Evolutionary conservation across 2,797 vertebrate species (phyloP).

Genomic region (Hyperoplus immaculatus): DNA sequence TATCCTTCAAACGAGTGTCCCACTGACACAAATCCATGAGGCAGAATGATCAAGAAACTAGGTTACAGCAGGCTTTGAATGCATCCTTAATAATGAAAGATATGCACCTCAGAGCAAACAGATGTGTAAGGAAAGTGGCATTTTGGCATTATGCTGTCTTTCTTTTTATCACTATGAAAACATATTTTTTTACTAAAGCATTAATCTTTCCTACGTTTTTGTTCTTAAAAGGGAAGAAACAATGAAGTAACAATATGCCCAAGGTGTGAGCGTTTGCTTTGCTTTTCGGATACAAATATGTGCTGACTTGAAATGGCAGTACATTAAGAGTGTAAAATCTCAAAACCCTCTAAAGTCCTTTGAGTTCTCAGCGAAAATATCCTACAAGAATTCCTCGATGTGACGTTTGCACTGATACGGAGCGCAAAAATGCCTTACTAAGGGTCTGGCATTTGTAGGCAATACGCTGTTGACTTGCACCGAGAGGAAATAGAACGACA

Average conservation of each 20-base stretch:
- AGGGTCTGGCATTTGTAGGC: conserved; percentile 66
- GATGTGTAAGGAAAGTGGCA: conserved; percentile 1
- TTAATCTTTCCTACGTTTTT: no score
- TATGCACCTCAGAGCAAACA: conserved; percentile 7
- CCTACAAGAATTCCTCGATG: conserved; percentile 46
- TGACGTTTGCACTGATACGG: conserved; percentile 47
- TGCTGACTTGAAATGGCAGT: conserved; percentile 36
- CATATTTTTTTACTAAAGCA: no score
- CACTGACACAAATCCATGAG: conserved; percentile 56
- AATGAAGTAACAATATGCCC: neutral
- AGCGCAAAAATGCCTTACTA: conserved; percentile 56
- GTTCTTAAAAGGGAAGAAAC: no score
- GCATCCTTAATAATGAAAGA: conserved; percentile 45
- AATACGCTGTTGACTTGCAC: conserved; percentile 72
- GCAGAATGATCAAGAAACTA: conserved; percentile 40
- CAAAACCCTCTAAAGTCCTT: conserved; percentile 40
- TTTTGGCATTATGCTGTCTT: neutral
- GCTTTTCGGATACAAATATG: conserved; percentile 3
- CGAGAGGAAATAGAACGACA: conserved; percentile 69
- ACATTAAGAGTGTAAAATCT: conserved; percentile 18
- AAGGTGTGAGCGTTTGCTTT: conserved; percentile 13
- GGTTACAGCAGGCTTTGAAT: conserved; percentile 35
- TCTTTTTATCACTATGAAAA: no score
- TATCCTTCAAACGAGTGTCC: conserved; percentile 44
- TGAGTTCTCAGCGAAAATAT: conserved; percentile 54